Evolutionary conservation across 2,888 invertebrate genomes (phyloP).

Genomic region (Chouioia cunea): DNA sequence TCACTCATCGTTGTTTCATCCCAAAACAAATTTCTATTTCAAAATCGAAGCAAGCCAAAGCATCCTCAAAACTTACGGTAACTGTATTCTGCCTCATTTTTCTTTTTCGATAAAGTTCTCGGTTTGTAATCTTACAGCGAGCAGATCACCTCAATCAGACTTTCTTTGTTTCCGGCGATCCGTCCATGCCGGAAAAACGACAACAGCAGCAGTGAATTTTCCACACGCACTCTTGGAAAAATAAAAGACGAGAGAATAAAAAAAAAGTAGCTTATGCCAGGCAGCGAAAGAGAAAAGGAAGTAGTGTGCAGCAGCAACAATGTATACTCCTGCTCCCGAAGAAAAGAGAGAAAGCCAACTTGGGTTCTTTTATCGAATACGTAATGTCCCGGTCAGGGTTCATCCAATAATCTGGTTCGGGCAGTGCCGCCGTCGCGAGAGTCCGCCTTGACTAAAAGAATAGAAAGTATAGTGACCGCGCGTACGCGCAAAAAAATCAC

Average conservation of each 20-base stretch:
- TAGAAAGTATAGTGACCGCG: too few species aligned
- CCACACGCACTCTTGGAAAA: slow-evolving; percentile 53
- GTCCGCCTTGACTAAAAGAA: slow-evolving; percentile 1
- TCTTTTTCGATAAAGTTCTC: background rate
- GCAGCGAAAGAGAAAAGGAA: background rate
- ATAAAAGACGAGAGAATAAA: slow-evolving; percentile 48
- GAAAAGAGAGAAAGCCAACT: slow-evolving; percentile 10
- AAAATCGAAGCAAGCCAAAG: too few species aligned
- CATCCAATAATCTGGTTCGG: slow-evolving; percentile 65
- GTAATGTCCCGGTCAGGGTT: slow-evolving; percentile 64
- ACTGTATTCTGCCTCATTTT: slow-evolving; percentile 9
- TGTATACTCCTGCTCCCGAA: background rate
- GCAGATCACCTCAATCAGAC: slow-evolving; percentile 10
- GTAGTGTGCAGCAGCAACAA: background rate
- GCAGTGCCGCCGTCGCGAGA: slow-evolving; percentile 48
- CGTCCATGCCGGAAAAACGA: slow-evolving; percentile 27
- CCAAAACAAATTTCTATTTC: too few species aligned
- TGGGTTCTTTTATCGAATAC: slow-evolving; percentile 62
- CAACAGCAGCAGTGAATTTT: slow-evolving; percentile 43
- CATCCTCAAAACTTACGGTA: too few species aligned
- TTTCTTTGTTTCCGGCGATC: slow-evolving; percentile 39
- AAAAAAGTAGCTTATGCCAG: slow-evolving; percentile 42
- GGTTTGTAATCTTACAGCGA: background rate
- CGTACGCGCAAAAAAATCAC: too few species aligned
- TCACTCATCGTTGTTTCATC: too few species aligned